A percentile compares a stretch with the other conserved stretches of the same genome.
These are phyloP conservation scores for Idris sp. DNA, from an alignment of 1,140 invertebrate species.

Conservation along the genomic window DNA sequence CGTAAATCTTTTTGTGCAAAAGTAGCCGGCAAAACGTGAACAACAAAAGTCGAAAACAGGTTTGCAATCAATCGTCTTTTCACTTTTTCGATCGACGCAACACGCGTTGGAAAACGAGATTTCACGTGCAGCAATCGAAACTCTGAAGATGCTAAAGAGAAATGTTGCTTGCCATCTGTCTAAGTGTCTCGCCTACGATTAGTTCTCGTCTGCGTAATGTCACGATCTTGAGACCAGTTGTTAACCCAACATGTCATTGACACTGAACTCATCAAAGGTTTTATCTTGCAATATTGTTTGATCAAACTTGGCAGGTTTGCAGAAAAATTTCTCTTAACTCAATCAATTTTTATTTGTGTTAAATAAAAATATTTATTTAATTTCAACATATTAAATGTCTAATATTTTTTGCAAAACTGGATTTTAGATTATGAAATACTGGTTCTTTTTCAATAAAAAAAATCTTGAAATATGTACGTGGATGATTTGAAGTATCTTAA, in stretches of 20 bases:
- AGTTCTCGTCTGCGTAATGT: not conserved
- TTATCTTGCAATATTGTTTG: no score
- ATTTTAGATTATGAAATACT: no score
- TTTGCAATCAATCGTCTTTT: conserved; percentile 41
- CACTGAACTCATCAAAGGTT: no score
- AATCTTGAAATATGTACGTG: no score
- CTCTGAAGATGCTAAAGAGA: not conserved
- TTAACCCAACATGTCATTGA: conserved; percentile 9
- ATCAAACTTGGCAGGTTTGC: no score
- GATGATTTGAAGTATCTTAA: no score
- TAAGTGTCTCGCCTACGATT: conserved; percentile 3
- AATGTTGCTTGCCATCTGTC: conserved; percentile 22
- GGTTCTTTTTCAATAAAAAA: no score
- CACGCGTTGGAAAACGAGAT: not conserved
- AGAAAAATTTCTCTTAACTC: no score
- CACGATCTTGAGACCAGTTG: not conserved
- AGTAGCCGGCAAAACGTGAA: conserved; percentile 7
- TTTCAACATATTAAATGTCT: no score
- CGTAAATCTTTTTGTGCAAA: conserved; percentile 10
- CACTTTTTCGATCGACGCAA: conserved; percentile 11
- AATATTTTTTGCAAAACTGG: no score
- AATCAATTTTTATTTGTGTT: no score
- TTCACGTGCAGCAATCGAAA: conserved; percentile 22
- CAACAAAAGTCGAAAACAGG: conserved; percentile 27
- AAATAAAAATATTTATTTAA: no score